Base-by-base conservation (phyloP, 92 coral and sea anemone genomes). In the Heteractis magnifica region DNA sequence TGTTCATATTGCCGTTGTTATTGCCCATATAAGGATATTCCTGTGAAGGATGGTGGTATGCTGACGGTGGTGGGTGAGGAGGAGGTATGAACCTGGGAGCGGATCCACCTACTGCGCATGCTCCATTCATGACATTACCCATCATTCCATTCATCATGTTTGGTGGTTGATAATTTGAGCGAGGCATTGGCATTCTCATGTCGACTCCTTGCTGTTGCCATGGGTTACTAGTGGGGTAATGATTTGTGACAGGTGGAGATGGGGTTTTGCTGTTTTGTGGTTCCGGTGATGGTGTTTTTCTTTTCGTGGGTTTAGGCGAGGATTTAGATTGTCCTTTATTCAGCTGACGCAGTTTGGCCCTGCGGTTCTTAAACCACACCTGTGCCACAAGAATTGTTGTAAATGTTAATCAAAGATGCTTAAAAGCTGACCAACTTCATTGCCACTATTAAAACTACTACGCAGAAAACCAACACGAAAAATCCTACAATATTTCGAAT, bases 341-440 rank as follows among this genome's bases (percentile, higher is more conserved):
- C 72, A 90, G 90, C 70, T 95, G 98, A 20, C 98, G 92, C 51
- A 95, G 90, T 77, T 95, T 95, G 1, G 98, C 98, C 77, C 98
- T 85, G 79, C 97, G 88, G 90, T 95, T 95, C 82, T 95, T 95
- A 77, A 95, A 95, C 98, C 98, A 95, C 49, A 95, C 98, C 98
- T 95, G 56, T 12, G 70, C 44, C 44, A 34, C 23, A 18, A 18
- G 12, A 62, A 18, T 18, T 18, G 20, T n/a, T 2, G 12, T 12
- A 58, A 62, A 5, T 62, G 26, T 34, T 34, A 34, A 34, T 34
- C 44, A 2, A 34, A 34, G 44, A 34, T 34, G 44, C 44, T 34
- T 34, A 34, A 34, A 34, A 34, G 44, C 44, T 34, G 44, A 34
- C 44, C 44, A 34, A 34, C 44, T 34, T 34, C 44, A 34, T 34